Conservation (phyloP, 2,888 invertebrate species). For the Thereva unica region DNA sequence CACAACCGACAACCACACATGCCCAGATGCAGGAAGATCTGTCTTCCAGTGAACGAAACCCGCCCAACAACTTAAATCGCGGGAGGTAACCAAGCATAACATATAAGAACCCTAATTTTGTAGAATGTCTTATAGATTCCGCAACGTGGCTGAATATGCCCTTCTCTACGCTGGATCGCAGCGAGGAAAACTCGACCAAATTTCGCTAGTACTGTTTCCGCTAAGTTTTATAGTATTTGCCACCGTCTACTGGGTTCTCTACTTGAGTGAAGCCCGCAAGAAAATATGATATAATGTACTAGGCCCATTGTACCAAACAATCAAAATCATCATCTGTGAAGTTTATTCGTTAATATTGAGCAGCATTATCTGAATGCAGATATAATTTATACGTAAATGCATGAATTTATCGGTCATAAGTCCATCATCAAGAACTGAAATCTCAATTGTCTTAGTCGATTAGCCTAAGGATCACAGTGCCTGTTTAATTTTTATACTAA, state of each 20-base stretch:
- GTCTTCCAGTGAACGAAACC: slow-evolving; percentile 35
- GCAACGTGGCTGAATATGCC: slow-evolving; percentile 60
- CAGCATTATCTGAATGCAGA: too few relatives aligned
- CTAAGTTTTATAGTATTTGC: slow-evolving; percentile 64
- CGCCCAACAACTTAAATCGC: slow-evolving; percentile 37
- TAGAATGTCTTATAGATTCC: slow-evolving; percentile 50
- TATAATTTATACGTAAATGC: too few relatives aligned
- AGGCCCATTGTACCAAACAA: background rate
- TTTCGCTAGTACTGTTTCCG: slow-evolving; percentile 66
- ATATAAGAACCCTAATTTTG: background rate
- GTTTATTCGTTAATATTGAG: background rate
- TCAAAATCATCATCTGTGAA: background rate
- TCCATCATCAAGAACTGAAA: too few relatives aligned
- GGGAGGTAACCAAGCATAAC: slow-evolving; percentile 39
- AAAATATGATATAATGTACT: slow-evolving; percentile 46
- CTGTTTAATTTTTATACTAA: too few relatives aligned
- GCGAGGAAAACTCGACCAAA: slow-evolving; percentile 64
- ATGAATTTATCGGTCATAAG: too few relatives aligned
- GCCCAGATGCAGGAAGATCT: slow-evolving; percentile 40
- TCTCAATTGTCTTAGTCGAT: too few relatives aligned
- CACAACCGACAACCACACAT: slow-evolving; percentile 31
- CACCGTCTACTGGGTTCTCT: slow-evolving; percentile 66
- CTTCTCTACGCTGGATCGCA: slow-evolving; percentile 67
- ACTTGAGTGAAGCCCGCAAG: slow-evolving; percentile 62
- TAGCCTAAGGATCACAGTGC: too few relatives aligned